Percentiles rank a stretch among this genome's conserved stretches.
These are phyloP conservation scores for Antheraea mylitta DNA, from an alignment of 1,140 invertebrate species.

Conservation along the genomic window DNA sequence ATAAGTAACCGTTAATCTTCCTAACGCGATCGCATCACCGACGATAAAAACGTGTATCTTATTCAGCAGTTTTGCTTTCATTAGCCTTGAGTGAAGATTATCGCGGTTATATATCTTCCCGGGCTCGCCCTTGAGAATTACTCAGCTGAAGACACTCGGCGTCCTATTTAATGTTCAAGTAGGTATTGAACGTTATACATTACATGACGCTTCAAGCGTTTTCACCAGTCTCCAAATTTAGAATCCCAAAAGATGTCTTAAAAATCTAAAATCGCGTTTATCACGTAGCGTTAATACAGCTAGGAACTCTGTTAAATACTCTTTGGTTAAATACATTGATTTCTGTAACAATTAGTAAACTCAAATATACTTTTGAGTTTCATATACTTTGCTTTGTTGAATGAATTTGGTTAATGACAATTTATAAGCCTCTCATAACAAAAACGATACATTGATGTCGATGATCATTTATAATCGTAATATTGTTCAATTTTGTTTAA, in stretches of 20 bases:
- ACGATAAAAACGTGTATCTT: conserved; percentile 21
- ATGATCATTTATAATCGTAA: no score
- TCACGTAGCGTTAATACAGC: no score
- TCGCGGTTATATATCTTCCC: conserved; percentile 29
- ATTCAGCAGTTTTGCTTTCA: conserved; percentile 30
- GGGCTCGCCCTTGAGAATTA: conserved; percentile 27
- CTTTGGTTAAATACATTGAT: no score
- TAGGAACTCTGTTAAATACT: no score
- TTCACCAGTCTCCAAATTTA: neutral
- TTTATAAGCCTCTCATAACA: no score
- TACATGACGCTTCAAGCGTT: conserved; percentile 20
- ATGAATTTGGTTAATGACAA: no score
- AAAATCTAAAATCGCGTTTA: no score
- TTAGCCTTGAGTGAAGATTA: conserved; percentile 30
- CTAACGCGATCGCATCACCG: conserved; percentile 13
- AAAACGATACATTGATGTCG: no score
- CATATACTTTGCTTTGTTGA: no score
- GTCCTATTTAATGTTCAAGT: conserved; percentile 20
- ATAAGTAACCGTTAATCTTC: conserved; percentile 11
- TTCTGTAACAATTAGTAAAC: neutral
- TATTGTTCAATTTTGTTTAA: no score
- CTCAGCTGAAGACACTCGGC: conserved; percentile 22
- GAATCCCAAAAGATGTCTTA: neutral
- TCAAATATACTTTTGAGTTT: neutral
- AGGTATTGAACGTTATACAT: conserved; percentile 19